Evolutionary conservation across 2,888 invertebrate genomes (phyloP).

Genomic region (Aphodius granarius): DNA sequence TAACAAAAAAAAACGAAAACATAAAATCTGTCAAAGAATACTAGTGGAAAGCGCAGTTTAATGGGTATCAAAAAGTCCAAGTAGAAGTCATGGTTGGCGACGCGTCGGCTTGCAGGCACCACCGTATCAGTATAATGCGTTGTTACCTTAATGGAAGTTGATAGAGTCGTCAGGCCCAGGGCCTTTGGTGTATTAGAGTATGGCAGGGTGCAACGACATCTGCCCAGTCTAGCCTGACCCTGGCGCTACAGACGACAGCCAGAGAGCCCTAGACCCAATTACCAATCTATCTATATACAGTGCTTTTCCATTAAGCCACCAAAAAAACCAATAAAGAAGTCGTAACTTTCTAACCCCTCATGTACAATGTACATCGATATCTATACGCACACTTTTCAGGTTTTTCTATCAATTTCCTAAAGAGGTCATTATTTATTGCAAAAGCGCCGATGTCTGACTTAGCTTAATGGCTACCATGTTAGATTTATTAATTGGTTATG

Average conservation of each 20-base stretch:
- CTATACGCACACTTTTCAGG: background rate
- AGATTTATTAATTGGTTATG: too few species aligned
- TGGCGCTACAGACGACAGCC: constrained; percentile 23
- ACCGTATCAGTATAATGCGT: constrained; percentile 28
- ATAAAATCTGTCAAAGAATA: too few species aligned
- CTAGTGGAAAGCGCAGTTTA: background rate
- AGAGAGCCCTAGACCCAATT: constrained; percentile 40
- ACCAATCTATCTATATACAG: constrained; percentile 38
- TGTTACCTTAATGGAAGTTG: constrained; percentile 30
- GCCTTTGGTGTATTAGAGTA: constrained; percentile 25
- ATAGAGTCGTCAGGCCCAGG: constrained; percentile 26
- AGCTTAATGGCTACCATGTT: too few species aligned
- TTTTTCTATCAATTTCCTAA: background rate
- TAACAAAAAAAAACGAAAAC: too few species aligned
- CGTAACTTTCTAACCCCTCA: background rate
- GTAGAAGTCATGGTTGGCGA: background rate
- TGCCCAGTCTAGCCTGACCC: constrained; percentile 26
- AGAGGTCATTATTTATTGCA: background rate
- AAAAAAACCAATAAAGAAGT: constrained; percentile 24
- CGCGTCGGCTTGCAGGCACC: constrained; percentile 17
- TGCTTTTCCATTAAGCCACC: constrained; percentile 40
- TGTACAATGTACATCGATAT: background rate
- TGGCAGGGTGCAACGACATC: constrained; percentile 33
- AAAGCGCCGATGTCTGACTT: background rate
- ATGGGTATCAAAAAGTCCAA: background rate